Evolutionary conservation across 2,888 invertebrate genomes (phyloP).

Genomic region (Morpho helenor): DNA sequence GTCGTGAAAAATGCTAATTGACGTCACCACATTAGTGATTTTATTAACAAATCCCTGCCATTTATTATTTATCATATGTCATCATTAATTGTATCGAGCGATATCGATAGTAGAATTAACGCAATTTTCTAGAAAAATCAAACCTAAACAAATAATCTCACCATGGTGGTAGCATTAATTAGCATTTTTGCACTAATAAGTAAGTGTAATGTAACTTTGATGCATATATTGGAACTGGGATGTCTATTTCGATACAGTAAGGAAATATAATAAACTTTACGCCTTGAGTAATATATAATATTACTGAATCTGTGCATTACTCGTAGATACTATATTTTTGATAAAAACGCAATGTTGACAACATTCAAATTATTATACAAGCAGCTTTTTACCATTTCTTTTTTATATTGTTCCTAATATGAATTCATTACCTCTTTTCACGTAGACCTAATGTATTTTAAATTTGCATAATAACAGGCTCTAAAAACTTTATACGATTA

Average conservation of each 20-base stretch:
- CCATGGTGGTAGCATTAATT: background rate
- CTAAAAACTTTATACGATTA: too few relatives aligned
- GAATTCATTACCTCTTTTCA: too few relatives aligned
- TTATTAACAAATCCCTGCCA: background rate
- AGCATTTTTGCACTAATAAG: background rate
- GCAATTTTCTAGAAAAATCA: too few relatives aligned
- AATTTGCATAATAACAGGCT: too few relatives aligned
- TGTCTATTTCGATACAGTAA: background rate
- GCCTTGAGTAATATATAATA: background rate
- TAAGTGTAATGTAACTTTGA: constrained; percentile 21
- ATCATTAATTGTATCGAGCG: too few relatives aligned
- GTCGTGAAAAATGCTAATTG: constrained; percentile 18
- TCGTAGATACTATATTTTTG: background rate
- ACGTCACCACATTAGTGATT: background rate
- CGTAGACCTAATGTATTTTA: too few relatives aligned
- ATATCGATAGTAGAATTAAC: too few relatives aligned
- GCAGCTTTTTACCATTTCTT: too few relatives aligned
- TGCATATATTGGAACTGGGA: constrained; percentile 20
- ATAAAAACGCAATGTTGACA: too few relatives aligned
- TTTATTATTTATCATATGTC: too few relatives aligned
- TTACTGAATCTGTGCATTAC: background rate
- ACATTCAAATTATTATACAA: too few relatives aligned
- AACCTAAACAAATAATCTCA: background rate
- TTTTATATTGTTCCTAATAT: too few relatives aligned
- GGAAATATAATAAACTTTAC: constrained; percentile 10